Evolutionary conservation across 1,140 invertebrate genomes (phyloP).

Genomic region (Apocrypta bakeri): DNA sequence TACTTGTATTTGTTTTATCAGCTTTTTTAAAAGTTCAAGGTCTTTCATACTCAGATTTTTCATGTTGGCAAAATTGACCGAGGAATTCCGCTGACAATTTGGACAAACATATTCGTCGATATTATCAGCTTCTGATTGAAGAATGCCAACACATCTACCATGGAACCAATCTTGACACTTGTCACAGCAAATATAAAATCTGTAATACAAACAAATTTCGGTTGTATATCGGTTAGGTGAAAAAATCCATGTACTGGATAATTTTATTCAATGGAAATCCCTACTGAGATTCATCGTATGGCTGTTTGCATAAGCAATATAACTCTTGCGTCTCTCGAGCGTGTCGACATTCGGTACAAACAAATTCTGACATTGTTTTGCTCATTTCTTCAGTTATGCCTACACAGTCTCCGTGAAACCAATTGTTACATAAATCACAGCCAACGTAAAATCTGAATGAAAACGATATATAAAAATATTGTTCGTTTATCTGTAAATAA

Average conservation of each 20-base stretch:
- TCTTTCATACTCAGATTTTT: slow-evolving; percentile 89
- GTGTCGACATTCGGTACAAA: slow-evolving; percentile 90
- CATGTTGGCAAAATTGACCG: slow-evolving; percentile 92
- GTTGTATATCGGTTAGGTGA: too few relatives aligned
- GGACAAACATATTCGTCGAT: slow-evolving; percentile 98
- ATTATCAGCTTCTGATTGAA: slow-evolving; percentile 94
- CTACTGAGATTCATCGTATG: slow-evolving; percentile 98
- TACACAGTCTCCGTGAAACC: slow-evolving; percentile 98
- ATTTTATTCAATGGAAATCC: too few relatives aligned
- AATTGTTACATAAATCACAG: slow-evolving; percentile 97
- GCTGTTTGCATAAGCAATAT: slow-evolving; percentile 96
- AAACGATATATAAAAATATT: slow-evolving; percentile 10
- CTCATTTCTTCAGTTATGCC: slow-evolving; percentile 95
- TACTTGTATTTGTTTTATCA: slow-evolving; percentile 94
- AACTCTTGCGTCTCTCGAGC: slow-evolving; percentile 92
- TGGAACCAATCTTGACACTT: slow-evolving; percentile 99
- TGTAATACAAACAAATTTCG: slow-evolving; percentile 69
- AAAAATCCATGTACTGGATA: too few relatives aligned
- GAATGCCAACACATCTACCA: slow-evolving; percentile 95
- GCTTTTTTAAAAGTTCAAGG: slow-evolving; percentile 87
- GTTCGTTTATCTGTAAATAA: too few relatives aligned
- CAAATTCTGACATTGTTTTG: slow-evolving; percentile 91
- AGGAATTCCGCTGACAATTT: slow-evolving; percentile 92
- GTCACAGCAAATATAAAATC: slow-evolving; percentile 98
- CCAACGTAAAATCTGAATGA: slow-evolving; percentile 93